phyloP scores from a whole-genome alignment of 2,797 vertebrate species.

The Podarcis lilfordi region DNA sequence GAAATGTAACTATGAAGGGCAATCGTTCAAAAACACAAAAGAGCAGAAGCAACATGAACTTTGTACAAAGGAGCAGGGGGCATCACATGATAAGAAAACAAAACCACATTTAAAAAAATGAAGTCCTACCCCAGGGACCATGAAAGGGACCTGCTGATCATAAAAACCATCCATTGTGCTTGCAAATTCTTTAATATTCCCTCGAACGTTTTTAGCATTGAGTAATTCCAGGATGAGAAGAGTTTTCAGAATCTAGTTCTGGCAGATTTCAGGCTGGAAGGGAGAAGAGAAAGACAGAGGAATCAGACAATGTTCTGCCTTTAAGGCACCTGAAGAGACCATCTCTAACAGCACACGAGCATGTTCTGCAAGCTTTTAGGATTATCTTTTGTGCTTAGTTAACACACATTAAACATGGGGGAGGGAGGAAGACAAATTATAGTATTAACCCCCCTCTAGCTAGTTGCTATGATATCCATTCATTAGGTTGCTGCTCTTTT shows the following conservation, averaged over 20 bases:
- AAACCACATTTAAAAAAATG: background rate
- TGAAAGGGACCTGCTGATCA: slow-evolving; percentile 96
- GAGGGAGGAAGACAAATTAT: background rate
- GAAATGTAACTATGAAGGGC: background rate
- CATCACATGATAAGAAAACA: slow-evolving; percentile 7
- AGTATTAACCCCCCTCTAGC: background rate
- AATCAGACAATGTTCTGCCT: slow-evolving; percentile 30
- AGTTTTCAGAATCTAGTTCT: slow-evolving; percentile 62
- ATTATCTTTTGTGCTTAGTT: slow-evolving; percentile 10
- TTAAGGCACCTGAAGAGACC: slow-evolving; percentile 22
- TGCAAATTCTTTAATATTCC: slow-evolving; percentile 67
- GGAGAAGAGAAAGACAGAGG: slow-evolving; percentile 4
- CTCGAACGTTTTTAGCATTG: slow-evolving; percentile 77
- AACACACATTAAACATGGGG: slow-evolving; percentile 18
- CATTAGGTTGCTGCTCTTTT: background rate
- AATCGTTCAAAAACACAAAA: slow-evolving; percentile 35
- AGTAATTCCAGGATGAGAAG: slow-evolving; percentile 65
- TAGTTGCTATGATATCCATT: slow-evolving; percentile 4
- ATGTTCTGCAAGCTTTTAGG: slow-evolving; percentile 27
- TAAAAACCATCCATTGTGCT: slow-evolving; percentile 95
- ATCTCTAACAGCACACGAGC: slow-evolving; percentile 25
- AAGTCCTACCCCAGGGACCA: slow-evolving; percentile 90
- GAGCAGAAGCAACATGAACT: background rate
- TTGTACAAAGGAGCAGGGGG: background rate
- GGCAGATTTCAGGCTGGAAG: slow-evolving; percentile 56